These are phyloP conservation scores for Lottia scabra DNA, from an alignment of 2,888 invertebrate genomes.

Conservation along the genomic window DNA sequence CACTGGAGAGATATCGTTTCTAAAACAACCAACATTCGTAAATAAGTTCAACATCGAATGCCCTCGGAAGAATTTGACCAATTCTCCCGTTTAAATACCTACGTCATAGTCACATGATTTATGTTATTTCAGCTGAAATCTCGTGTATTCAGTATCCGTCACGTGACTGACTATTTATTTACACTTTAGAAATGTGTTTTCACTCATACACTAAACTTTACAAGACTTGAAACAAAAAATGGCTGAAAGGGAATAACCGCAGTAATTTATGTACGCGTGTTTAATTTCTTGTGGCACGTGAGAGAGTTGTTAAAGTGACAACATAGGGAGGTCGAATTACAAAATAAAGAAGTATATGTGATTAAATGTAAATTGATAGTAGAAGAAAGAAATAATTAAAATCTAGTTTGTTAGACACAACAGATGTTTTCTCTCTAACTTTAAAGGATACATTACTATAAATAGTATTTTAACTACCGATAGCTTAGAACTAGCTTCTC, in stretches of 20 bases:
- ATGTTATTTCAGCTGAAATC: background rate
- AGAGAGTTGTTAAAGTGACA: background rate
- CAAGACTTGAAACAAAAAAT: background rate
- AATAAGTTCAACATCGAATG: background rate
- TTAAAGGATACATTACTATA: too few relatives aligned
- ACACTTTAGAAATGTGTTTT: background rate
- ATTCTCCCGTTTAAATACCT: background rate
- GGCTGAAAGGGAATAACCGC: background rate
- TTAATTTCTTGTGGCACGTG: background rate
- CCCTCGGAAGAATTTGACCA: background rate
- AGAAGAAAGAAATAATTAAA: conserved; percentile 4
- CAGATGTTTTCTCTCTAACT: background rate
- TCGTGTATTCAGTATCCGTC: background rate
- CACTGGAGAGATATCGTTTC: background rate
- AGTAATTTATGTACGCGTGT: background rate
- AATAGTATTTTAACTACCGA: too few relatives aligned
- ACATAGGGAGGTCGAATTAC: background rate
- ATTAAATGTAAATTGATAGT: background rate
- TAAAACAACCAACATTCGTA: background rate
- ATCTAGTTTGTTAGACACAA: background rate
- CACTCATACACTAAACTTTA: conserved; percentile 2
- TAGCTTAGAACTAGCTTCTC: too few relatives aligned
- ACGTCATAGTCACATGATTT: background rate
- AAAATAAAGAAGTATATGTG: background rate
- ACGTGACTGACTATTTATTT: conserved; percentile 3